Evolutionary conservation across 2,888 invertebrate species (phyloP).

Genomic region (Fragum sueziense): DNA sequence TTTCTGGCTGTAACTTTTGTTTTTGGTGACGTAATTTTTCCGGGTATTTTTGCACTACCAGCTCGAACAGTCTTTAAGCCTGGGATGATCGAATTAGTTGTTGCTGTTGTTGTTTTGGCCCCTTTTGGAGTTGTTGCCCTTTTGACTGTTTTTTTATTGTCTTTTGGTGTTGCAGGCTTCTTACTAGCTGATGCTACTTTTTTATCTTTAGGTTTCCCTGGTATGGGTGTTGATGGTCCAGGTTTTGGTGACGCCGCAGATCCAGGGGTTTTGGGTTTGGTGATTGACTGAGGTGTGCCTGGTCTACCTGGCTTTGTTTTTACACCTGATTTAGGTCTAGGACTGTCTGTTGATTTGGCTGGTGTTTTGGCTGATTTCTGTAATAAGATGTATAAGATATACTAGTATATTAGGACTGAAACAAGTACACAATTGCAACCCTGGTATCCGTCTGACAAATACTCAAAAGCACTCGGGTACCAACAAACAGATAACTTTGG

Average conservation of each 20-base stretch:
- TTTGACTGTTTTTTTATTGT: constrained; percentile 5
- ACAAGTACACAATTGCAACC: no score
- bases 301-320: constrained; percentile 19
- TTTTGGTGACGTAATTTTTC: constrained; percentile 9
- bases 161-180: neutral
- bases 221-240: neutral
- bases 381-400: no score
- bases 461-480: no score
- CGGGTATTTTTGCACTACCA: constrained; percentile 1
- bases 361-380: constrained; percentile 16
- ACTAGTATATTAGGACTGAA: no score
- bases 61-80: neutral
- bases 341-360: neutral
- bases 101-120: neutral
- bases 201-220: neutral
- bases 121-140: constrained; percentile 27
- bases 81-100: constrained; percentile 1
- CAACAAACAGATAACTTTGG: no score
- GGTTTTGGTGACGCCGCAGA: constrained; percentile 10
- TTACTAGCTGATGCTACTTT: constrained; percentile 3
- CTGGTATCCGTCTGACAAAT: no score
- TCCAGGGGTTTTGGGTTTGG: constrained; percentile 36
- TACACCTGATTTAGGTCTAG: neutral
- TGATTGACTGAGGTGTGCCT: constrained; percentile 35
- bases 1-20: constrained; percentile 19